phyloP scores from a whole-genome alignment of 2,797 vertebrate genomes.

The Decapterus maruadsi region DNA sequence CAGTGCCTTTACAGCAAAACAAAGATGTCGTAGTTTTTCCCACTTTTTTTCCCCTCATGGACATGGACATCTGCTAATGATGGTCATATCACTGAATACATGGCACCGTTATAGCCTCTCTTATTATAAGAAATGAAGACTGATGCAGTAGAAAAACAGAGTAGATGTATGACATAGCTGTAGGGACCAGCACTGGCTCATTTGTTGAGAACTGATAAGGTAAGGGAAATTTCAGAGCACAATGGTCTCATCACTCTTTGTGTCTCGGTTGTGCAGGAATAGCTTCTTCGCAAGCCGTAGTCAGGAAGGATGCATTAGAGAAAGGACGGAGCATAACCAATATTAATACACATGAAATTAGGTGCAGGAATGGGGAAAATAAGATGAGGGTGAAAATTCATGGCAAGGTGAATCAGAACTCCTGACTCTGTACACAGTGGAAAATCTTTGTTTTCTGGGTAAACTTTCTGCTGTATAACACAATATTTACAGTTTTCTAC shows the following conservation, averaged over 20 bases:
- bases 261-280: conserved; percentile 28
- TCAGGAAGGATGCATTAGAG: conserved; percentile 12
- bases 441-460: conserved; percentile 15
- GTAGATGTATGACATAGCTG: conserved; percentile 67
- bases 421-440: neutral
- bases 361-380: conserved; percentile 15
- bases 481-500: conserved; percentile 6
- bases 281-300: conserved; percentile 1
- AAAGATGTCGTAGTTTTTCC: conserved; percentile 17
- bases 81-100: conserved; percentile 56
- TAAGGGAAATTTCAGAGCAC: conserved; percentile 68
- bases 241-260: conserved; percentile 72
- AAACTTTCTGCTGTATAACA: neutral
- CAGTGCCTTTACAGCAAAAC: conserved; percentile 13
- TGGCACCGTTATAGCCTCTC: conserved; percentile 49
- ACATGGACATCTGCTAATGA: conserved; percentile 54
- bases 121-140: conserved; percentile 74
- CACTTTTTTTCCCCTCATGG: neutral
- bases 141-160: conserved; percentile 57
- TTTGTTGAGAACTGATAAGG: conserved; percentile 75
- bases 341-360: conserved; percentile 34
- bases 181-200: conserved; percentile 63
- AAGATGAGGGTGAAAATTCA: conserved; percentile 32
- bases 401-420: conserved; percentile 25
- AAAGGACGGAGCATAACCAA: conserved; percentile 12